phyloP scores from a whole-genome alignment of 2,113 vertebrate genomes.

The Leptosomus discolor region DNA sequence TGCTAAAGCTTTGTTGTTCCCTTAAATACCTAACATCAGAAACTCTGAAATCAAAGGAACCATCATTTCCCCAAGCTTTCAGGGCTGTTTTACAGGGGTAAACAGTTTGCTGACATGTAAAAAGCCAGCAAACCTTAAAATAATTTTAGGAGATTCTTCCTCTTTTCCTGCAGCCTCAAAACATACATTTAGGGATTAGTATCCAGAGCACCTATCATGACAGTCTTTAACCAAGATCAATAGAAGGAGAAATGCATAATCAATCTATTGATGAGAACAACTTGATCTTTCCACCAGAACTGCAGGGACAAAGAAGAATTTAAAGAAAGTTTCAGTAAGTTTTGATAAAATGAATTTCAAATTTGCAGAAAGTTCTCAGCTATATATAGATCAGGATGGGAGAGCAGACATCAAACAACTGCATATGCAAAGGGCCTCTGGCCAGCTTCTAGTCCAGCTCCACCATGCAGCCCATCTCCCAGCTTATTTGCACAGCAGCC shows the following conservation, averaged over 20 bases:
- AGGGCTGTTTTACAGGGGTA: not conserved
- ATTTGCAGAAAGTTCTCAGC: constrained; percentile 3
- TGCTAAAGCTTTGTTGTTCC: constrained; percentile 24
- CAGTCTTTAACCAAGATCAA: constrained; percentile 38
- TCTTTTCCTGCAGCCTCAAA: not conserved
- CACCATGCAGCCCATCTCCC: not conserved
- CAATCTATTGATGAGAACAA: constrained; percentile 23
- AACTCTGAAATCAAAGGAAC: not conserved
- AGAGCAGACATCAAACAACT: constrained; percentile 32
- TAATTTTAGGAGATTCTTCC: not conserved
- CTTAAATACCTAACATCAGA: constrained; percentile 27
- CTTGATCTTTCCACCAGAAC: constrained; percentile 30
- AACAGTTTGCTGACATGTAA: not conserved
- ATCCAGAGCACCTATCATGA: constrained; percentile 33
- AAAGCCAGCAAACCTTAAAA: constrained; percentile 1
- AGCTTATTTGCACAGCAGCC: not conserved
- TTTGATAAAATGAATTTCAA: not conserved
- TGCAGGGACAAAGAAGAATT: not conserved
- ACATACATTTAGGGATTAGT: not conserved
- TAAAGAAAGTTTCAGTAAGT: not conserved
- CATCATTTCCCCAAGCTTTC: not conserved
- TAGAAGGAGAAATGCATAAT: constrained; percentile 47
- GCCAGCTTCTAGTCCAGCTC: not conserved
- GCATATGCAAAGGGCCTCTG: not conserved
- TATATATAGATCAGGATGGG: not conserved